Evolutionary conservation across 2,888 invertebrate genomes (phyloP).

Genomic region (Mesoligia furuncula): DNA sequence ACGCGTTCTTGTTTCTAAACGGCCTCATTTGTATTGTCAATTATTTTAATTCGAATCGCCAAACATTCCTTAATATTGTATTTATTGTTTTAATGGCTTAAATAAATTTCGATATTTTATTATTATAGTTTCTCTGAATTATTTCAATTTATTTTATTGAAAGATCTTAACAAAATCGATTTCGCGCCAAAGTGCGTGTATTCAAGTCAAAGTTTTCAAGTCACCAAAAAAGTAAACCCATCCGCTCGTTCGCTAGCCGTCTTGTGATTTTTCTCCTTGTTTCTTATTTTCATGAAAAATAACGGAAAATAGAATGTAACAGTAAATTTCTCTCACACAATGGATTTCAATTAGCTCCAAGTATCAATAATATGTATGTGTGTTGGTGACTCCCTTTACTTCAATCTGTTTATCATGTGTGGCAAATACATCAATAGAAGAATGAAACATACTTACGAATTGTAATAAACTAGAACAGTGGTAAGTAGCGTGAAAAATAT

Average conservation of each 20-base stretch:
- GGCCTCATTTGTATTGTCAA: neutral
- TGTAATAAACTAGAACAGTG: constrained; percentile 82
- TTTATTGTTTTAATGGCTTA: neutral
- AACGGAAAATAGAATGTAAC: constrained; percentile 85
- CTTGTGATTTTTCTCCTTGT: constrained; percentile 83
- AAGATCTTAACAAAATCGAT: constrained; percentile 18
- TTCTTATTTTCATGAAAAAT: constrained; percentile 84
- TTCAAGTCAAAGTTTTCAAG: constrained; percentile 52
- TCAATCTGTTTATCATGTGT: constrained; percentile 82
- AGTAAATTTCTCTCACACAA: constrained; percentile 74
- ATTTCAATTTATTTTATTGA: neutral
- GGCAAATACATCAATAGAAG: constrained; percentile 85
- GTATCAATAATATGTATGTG: constrained; percentile 55
- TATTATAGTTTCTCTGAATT: neutral
- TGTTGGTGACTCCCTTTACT: constrained; percentile 65
- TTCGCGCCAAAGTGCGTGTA: constrained; percentile 44
- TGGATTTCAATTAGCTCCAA: constrained; percentile 63
- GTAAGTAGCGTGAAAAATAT: constrained; percentile 79
- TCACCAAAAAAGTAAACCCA: constrained; percentile 66
- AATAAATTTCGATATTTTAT: neutral
- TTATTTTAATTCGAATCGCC: neutral
- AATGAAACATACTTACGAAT: constrained; percentile 87
- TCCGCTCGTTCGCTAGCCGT: constrained; percentile 76
- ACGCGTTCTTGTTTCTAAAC: neutral
- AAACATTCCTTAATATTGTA: rapidly evolving